Conservation (phyloP, 2,113 vertebrate species). For the Melanostigma gelatinosum region DNA sequence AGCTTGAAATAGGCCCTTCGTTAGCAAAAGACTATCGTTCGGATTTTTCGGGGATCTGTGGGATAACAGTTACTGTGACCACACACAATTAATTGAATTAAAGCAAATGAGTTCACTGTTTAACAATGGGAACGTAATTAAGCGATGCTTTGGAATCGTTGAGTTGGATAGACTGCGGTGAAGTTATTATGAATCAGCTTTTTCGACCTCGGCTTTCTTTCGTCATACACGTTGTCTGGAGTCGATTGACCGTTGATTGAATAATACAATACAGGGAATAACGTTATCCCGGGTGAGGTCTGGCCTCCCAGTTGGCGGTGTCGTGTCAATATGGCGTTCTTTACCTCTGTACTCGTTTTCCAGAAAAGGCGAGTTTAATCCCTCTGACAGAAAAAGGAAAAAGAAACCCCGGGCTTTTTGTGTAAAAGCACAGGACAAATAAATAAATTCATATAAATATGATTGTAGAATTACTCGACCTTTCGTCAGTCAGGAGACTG, state of each 20-base stretch:
- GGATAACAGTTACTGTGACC: not conserved
- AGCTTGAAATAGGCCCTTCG: conserved; percentile 34
- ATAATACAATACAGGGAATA: conserved; percentile 68
- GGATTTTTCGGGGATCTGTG: not conserved
- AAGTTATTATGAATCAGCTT: conserved; percentile 49
- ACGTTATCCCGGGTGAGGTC: conserved; percentile 69
- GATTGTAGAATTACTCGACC: conserved; percentile 91
- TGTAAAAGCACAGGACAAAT: conserved; percentile 88
- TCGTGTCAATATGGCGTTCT: conserved; percentile 86
- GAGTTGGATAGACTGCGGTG: conserved; percentile 35
- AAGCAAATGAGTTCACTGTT: conserved; percentile 24
- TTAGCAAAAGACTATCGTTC: conserved; percentile 9
- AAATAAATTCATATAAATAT: conserved; percentile 88
- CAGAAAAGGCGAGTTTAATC: conserved; percentile 88
- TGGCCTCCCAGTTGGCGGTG: conserved; percentile 84
- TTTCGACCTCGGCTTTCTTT: conserved; percentile 44
- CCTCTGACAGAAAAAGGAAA: conserved; percentile 83
- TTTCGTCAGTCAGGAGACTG: conserved; percentile 93
- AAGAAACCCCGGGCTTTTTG: conserved; percentile 83
- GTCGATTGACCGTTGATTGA: conserved; percentile 54
- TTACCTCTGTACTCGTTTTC: conserved; percentile 87
- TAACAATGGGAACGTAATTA: conserved; percentile 25
- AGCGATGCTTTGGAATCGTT: conserved; percentile 25
- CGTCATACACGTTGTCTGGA: conserved; percentile 47
- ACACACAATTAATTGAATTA: not conserved